Conservation (phyloP, 2,797 vertebrate genomes). For the Selene dorsalis region DNA sequence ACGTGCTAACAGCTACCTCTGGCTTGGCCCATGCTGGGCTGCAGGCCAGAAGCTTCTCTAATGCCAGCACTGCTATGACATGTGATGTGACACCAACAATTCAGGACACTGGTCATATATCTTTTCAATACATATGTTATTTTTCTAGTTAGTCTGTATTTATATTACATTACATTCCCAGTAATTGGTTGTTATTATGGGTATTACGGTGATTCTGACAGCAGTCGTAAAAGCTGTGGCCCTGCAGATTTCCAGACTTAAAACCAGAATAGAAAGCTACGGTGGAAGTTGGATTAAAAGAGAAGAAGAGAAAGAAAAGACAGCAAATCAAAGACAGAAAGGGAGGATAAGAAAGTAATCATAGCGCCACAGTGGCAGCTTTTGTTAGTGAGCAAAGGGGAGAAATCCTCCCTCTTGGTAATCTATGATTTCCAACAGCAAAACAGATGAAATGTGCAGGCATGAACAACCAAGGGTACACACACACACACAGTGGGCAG, state of each 20-base stretch:
- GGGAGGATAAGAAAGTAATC: slow-evolving; percentile 56
- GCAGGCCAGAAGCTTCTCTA: slow-evolving; percentile 27
- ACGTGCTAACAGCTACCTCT: slow-evolving; percentile 55
- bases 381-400: slow-evolving; percentile 48
- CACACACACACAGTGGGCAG: slow-evolving; percentile 33
- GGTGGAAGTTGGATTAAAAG: slow-evolving; percentile 17
- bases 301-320: slow-evolving; percentile 1
- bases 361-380: slow-evolving; percentile 41
- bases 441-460: slow-evolving; percentile 64
- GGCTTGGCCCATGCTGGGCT: slow-evolving; percentile 41
- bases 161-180: not conserved
- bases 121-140: not conserved
- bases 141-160: not conserved
- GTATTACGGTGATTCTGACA: slow-evolving; percentile 4
- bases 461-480: slow-evolving; percentile 49
- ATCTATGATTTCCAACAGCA: slow-evolving; percentile 60
- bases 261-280: not conserved
- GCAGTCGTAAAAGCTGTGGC: slow-evolving; percentile 11
- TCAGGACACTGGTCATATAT: slow-evolving; percentile 18
- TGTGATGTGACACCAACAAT: slow-evolving; percentile 9
- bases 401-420: slow-evolving; percentile 42
- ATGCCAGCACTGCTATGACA: slow-evolving; percentile 24
- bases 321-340: slow-evolving; percentile 19
- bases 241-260: slow-evolving; percentile 8
- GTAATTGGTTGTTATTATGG: not conserved